A percentile compares a stretch with the other conserved stretches of the same genome.
These are phyloP conservation scores for Acrossocheilus fasciatus DNA, from an alignment of 2,797 vertebrate genomes.

Conservation along the genomic window DNA sequence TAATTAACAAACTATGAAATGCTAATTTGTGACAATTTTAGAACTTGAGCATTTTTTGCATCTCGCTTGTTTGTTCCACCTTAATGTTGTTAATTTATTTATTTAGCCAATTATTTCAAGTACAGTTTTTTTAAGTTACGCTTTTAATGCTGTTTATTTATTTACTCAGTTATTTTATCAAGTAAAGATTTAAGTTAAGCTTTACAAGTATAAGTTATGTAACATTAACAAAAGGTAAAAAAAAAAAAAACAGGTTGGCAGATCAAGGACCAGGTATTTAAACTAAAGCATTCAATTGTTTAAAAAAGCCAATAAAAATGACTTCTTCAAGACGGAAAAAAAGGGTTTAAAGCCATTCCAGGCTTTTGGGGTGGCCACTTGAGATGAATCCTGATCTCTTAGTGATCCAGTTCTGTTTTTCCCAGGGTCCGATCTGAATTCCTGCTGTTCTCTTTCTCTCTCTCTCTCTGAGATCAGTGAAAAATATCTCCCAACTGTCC, in stretches of 20 bases:
- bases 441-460: constrained; percentile 76
- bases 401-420: constrained; percentile 78
- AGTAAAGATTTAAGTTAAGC: neutral
- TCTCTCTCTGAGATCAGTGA: constrained; percentile 66
- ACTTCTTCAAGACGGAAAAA: neutral
- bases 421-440: constrained; percentile 73
- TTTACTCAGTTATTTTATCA: neutral
- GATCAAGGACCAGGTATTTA: too few species aligned
- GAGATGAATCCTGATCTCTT: constrained; percentile 69
- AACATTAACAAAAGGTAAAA: neutral
- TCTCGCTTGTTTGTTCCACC: neutral
- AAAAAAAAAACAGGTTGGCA: neutral
- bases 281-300: neutral
- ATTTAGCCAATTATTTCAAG: neutral
- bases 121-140: neutral
- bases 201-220: neutral
- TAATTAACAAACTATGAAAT: neutral
- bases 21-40: neutral
- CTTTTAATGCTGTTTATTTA: neutral
- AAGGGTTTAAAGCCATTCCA: constrained; percentile 56
- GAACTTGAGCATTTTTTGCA: neutral
- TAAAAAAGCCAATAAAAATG: neutral
- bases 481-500: constrained; percentile 56
- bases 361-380: constrained; percentile 67
- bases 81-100: too few species aligned